These are phyloP conservation scores for Leuciscus idus DNA, from an alignment of 2,113 vertebrate genomes.

Conservation along the genomic window DNA sequence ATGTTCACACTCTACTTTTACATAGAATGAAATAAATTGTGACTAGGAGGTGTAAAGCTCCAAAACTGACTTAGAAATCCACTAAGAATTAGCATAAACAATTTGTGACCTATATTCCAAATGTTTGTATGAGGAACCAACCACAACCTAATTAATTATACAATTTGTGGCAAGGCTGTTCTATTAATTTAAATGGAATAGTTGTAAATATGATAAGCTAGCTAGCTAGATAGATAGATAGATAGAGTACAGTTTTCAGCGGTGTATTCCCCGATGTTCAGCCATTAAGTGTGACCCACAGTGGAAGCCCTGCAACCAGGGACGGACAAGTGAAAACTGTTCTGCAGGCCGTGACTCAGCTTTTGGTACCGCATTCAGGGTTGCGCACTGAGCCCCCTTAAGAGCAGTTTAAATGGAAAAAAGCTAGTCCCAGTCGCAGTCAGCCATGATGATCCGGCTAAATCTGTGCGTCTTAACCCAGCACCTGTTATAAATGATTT, in stretches of 20 bases:
- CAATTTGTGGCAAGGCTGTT: too few species aligned
- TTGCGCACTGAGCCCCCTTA: conserved; percentile 2
- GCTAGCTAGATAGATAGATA: too few species aligned
- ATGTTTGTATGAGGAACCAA: too few species aligned
- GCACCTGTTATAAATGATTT: conserved; percentile 31
- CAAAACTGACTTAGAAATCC: background rate
- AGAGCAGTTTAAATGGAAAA: background rate
- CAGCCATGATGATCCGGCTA: conserved; percentile 1
- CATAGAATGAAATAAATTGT: background rate
- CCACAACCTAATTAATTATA: too few species aligned
- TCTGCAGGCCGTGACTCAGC: conserved; percentile 9
- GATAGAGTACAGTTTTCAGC: background rate
- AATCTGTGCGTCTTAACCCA: conserved; percentile 7
- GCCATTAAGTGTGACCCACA: background rate
- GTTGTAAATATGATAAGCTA: too few species aligned
- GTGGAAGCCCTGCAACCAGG: background rate
- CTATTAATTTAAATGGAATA: too few species aligned
- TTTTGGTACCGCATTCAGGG: conserved; percentile 18
- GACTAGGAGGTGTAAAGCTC: background rate
- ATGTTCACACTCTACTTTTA: background rate
- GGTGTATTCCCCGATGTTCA: background rate
- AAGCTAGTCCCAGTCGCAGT: background rate
- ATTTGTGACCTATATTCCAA: too few species aligned
- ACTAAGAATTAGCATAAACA: too few species aligned
- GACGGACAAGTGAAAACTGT: conserved; percentile 5